Conservation (phyloP, 2,113 vertebrate genomes). For the Hypomesus transpacificus region DNA sequence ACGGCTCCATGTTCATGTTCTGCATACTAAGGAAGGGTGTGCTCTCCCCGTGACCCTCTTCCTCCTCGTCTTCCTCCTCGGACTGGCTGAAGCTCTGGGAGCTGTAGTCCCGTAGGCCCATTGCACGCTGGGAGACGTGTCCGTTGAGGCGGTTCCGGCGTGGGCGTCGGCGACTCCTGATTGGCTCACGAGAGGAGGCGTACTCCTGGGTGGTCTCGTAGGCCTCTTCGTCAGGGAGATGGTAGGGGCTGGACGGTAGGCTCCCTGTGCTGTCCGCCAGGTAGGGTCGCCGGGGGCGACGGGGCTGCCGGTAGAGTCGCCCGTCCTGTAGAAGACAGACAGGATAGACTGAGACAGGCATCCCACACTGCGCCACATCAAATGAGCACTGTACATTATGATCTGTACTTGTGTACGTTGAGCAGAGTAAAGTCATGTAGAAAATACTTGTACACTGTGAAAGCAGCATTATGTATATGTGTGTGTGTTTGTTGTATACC, state of each 20-base stretch:
- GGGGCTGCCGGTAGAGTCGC: slow-evolving; percentile 83
- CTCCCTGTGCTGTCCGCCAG: slow-evolving; percentile 90
- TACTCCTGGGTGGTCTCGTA: slow-evolving; percentile 98
- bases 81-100: slow-evolving; percentile 90
- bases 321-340: slow-evolving; percentile 69
- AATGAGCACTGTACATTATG: background rate
- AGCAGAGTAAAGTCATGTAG: too few species aligned
- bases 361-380: too few species aligned
- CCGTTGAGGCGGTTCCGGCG: slow-evolving; percentile 90
- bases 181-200: slow-evolving; percentile 81
- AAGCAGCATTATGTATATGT: background rate
- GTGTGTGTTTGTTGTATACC: slow-evolving; percentile 52
- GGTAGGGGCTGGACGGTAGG: slow-evolving; percentile 92
- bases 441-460: background rate
- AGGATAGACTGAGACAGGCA: background rate
- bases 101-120: slow-evolving; percentile 84
- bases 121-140: slow-evolving; percentile 82
- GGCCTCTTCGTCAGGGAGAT: slow-evolving; percentile 89
- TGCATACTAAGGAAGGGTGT: slow-evolving; percentile 95
- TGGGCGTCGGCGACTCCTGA: slow-evolving; percentile 77
- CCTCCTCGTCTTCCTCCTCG: slow-evolving; percentile 82
- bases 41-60: slow-evolving; percentile 81
- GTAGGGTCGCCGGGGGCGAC: slow-evolving; percentile 73
- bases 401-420: background rate
- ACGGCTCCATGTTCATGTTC: slow-evolving; percentile 77